Base-by-base conservation (phyloP, 2,888 invertebrate species). In the Tiphia femorata region DNA sequence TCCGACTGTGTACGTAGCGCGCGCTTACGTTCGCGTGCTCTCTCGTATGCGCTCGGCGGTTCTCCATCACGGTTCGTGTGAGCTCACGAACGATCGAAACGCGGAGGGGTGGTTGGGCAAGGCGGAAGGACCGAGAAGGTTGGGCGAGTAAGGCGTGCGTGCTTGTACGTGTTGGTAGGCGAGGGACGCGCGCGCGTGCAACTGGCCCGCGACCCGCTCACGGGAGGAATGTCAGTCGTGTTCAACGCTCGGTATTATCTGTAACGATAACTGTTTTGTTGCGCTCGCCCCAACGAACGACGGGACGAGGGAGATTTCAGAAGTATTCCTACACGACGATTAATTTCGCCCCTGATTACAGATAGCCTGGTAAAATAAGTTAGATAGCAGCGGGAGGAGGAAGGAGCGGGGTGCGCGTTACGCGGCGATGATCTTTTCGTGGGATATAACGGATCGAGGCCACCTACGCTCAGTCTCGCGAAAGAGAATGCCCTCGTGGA, bases 181-280 rank as follows among this genome's bases (percentile, higher is more conserved):
- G 17, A 27, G 25, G 10, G 20, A n/a, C 17, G 20, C 12, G 20
- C 38, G 52, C 53, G 49, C 16, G 48, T 44, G 52, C 54, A 58
- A 68, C 61, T 62, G 51, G 54, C 47, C 17, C 53, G 42, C n/a
- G n/a, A n/a, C 35, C 27, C 47, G 37, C 57, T 57, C 57, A 60
- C 60, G 48, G 49, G 62, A 64, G 67, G 55, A 67, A 67, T 57
- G 64, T 64, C 55, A 50, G 51, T 57, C 57, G 41, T 47, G 57
- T 57, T 58, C 40, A 37, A 30, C 30, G 37, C 30, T 23, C 20
- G 29, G 30, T 62, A 59, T 33, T 41, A 44, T 50, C 29, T 30
- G 50, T 49, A 23, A 40, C 62, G 68, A 68, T 68, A 68, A 68
- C 58, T 42, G 55, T 49, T 62, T 50, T 38, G 37, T 58, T 16